phyloP scores from a whole-genome alignment of 2,797 vertebrate genomes.

The Schizopygopsis pylzovi region DNA sequence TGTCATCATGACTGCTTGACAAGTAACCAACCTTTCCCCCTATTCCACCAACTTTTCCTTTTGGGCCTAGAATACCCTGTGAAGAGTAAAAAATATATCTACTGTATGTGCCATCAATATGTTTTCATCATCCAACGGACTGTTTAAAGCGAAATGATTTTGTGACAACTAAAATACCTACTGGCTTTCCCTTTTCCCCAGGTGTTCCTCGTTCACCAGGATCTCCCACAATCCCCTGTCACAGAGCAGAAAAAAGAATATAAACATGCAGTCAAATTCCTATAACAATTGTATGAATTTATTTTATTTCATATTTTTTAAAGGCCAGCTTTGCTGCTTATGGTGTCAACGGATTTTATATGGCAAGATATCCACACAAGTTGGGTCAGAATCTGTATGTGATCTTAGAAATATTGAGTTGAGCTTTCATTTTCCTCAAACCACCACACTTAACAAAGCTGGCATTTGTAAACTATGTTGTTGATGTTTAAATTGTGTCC shows the following conservation, averaged over 20 bases:
- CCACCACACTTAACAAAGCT: conserved; percentile 19
- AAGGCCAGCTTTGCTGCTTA: conserved; percentile 7
- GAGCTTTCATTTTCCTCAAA: background rate
- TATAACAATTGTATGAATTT: background rate
- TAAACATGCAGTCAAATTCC: conserved; percentile 9
- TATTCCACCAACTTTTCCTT: conserved; percentile 71
- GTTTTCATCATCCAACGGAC: background rate
- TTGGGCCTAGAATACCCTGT: conserved; percentile 76
- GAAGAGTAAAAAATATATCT: conserved; percentile 42
- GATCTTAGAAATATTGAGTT: background rate
- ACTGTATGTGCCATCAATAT: background rate
- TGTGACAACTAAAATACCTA: conserved; percentile 65
- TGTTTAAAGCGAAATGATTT: background rate
- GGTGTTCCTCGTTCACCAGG: conserved; percentile 77
- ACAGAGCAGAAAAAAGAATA: conserved; percentile 52
- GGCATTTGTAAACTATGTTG: conserved; percentile 21
- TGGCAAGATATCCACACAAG: background rate
- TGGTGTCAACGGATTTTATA: background rate
- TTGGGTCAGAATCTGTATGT: background rate
- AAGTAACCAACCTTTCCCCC: conserved; percentile 75
- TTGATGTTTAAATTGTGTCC: conserved; percentile 3
- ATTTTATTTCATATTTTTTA: too few species aligned
- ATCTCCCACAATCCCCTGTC: conserved; percentile 84
- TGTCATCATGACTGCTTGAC: background rate
- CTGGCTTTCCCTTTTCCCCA: conserved; percentile 81